Conservation (phyloP, 92 coral and sea anemone genomes). For the Anthopleura xanthogrammica region DNA sequence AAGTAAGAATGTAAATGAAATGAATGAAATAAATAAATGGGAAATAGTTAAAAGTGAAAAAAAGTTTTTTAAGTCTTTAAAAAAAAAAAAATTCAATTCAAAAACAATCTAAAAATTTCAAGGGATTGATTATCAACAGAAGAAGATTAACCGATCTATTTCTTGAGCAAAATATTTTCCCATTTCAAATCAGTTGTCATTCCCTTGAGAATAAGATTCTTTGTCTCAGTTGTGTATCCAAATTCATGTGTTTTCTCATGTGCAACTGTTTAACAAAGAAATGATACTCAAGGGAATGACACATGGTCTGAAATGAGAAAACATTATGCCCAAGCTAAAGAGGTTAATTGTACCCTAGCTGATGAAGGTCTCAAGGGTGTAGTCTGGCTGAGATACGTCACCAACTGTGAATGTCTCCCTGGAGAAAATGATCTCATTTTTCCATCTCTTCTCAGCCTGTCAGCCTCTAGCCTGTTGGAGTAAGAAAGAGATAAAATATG, state of each 20-base stretch:
- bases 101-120: too few relatives aligned
- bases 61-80: background rate
- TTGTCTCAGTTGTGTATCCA: too few relatives aligned
- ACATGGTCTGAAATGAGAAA: too few relatives aligned
- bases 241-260: too few relatives aligned
- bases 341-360: background rate
- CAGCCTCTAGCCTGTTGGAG: conserved; percentile 46
- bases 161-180: too few relatives aligned
- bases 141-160: too few relatives aligned
- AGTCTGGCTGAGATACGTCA: conserved; percentile 53
- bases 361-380: conserved; percentile 18
- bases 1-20: background rate
- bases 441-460: conserved; percentile 50
- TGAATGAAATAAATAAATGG: background rate
- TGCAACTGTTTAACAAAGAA: too few relatives aligned
- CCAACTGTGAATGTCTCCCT: conserved; percentile 78
- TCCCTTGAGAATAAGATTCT: too few relatives aligned
- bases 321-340: background rate
- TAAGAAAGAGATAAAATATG: background rate
- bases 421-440: conserved; percentile 59
- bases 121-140: too few relatives aligned
- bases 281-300: too few relatives aligned
- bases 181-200: too few relatives aligned
- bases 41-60: background rate
- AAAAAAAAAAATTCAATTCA: too few relatives aligned